These are phyloP conservation scores for Melopsittacus undulatus DNA, from an alignment of 2,797 vertebrate species.

Conservation along the genomic window DNA sequence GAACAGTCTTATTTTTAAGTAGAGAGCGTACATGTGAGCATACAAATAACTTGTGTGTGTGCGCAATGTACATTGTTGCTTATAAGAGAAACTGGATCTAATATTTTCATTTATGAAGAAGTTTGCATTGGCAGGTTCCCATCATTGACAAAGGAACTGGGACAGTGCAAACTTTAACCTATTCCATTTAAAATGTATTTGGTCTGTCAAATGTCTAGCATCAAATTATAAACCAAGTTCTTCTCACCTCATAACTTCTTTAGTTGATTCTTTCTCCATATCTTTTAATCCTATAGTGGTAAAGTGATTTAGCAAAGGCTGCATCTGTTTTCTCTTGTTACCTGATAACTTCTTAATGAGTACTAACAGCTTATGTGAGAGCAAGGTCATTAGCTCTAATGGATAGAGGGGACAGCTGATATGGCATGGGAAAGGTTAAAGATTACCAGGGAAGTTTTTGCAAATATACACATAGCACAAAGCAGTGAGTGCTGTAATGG, in stretches of 20 bases:
- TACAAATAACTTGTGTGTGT: not conserved
- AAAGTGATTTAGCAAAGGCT: slow-evolving; percentile 85
- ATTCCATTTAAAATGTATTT: not conserved
- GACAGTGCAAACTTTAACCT: not conserved
- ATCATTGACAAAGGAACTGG: not conserved
- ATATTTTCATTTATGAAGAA: not conserved
- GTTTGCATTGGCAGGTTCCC: not conserved
- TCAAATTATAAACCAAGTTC: slow-evolving; percentile 68
- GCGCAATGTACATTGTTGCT: not conserved
- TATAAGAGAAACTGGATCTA: not conserved
- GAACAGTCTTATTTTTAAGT: not conserved
- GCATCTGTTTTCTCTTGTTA: slow-evolving; percentile 83
- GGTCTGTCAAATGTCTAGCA: slow-evolving; percentile 23
- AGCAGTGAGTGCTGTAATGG: slow-evolving; percentile 43
- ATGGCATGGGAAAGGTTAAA: slow-evolving; percentile 82
- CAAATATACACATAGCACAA: slow-evolving; percentile 46
- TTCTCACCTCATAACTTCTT: slow-evolving; percentile 68
- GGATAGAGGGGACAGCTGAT: slow-evolving; percentile 73
- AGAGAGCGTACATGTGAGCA: not conserved
- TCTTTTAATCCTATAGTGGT: slow-evolving; percentile 73
- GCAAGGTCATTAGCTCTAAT: slow-evolving; percentile 86
- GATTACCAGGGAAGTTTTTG: slow-evolving; percentile 68
- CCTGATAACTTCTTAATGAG: slow-evolving; percentile 85
- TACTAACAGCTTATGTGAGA: slow-evolving; percentile 86
- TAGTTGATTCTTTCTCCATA: slow-evolving; percentile 66